Evolutionary conservation across 1,140 invertebrate genomes (phyloP), one percentile per base, ranked within the genome.

Genomic region (Chymomyza costata): DNA sequence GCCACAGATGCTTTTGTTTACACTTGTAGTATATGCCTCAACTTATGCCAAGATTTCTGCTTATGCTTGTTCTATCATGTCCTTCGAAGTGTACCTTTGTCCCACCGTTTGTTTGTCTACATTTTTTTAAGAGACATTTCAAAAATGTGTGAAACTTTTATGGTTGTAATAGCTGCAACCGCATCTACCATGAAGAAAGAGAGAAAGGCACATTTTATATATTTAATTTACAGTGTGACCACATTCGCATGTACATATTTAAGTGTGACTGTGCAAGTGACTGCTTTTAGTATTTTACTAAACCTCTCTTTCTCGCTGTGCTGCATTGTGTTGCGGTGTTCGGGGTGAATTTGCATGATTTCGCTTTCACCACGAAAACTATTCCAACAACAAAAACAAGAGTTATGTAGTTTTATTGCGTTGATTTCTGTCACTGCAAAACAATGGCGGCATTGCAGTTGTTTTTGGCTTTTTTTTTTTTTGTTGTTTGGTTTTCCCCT

Each of bases 161-260:
- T n/a, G 57, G 45, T 49, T 60, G 52, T 52, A 60, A 54, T 55
- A 44, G 43, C 50, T 56, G 46, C 70, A 64, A 65, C 70, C 70
- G 69, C 70, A 65, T 69, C 40, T 17, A 8, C 11, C 38, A 21
- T 40, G 28, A 51, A 76, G 71, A 76, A 76, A 80, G 71, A 80
- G 66, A 73, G 71, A 80, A 73, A 66, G 71, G 71, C 73, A 76
- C 71, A 76, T 76, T 76, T 76, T 76, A 76, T 76, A 76, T 76
- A n/a, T n/a, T 76, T 76, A 76, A 80, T 76, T 76, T 76, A 76
- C 66, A 80, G 66, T 80, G 57, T 58, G 64, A 80, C 71, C 71
- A 67, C 71, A 76, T 60, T 71, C 64, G 55, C 48, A 6, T 19
- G 8, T 18, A 2, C 43, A 3, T 19, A 37, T 51, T 11, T 46